Evolutionary conservation across 2,888 invertebrate genomes (phyloP), one percentile per base, ranked within the genome.

Genomic region (Strigamia transsilvanica): DNA sequence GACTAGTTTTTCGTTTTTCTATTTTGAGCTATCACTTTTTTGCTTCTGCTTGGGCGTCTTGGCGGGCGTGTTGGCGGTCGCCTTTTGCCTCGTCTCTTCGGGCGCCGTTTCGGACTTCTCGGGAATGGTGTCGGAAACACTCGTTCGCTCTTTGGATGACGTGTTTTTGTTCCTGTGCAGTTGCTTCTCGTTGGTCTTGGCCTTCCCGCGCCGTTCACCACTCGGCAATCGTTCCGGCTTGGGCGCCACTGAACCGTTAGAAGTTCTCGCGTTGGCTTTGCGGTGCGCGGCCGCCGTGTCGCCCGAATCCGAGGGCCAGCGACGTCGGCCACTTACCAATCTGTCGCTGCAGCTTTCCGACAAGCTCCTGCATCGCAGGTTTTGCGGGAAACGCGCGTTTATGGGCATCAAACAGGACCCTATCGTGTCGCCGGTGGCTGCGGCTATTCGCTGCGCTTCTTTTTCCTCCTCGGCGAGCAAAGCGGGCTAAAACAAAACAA

Each of bases 291-390:
- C 15, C 4, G 15, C 18, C 34, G 79, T 3, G 46, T 80, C 80
- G 32, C 80, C 13, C 12, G 80, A 80, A 23, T 80, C 80, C 46
- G 80, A 80, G 21, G 23, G 46, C 80, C 80, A 80, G 1, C 80
- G 12, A 10, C 18, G 34, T 18, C 80, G 18, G 4, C 21, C 21
- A 9, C 7, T n/a, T 27, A 13, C 46, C 15, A 21, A 18, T 10
- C 51, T 4, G 23, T 42, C 80, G 21, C 46, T 46, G 32, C 46
- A 46, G 21, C 80, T 41, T 34, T 80, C 80, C 13, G 80, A 80
- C 10, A 32, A 46, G 23, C 80, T 80, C 10, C 34, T 41, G 51
- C 46, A 46, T 12, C 80, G 80, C n/a, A 7, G 42, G 18, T 42
- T 23, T 13, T 34, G n/a, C 2, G 21, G 21, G 13, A 27, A 42